Evolutionary conservation across 1,140 invertebrate genomes (phyloP), one percentile per base, ranked within the genome.

Genomic region (Tetramorium parvispinum): DNA sequence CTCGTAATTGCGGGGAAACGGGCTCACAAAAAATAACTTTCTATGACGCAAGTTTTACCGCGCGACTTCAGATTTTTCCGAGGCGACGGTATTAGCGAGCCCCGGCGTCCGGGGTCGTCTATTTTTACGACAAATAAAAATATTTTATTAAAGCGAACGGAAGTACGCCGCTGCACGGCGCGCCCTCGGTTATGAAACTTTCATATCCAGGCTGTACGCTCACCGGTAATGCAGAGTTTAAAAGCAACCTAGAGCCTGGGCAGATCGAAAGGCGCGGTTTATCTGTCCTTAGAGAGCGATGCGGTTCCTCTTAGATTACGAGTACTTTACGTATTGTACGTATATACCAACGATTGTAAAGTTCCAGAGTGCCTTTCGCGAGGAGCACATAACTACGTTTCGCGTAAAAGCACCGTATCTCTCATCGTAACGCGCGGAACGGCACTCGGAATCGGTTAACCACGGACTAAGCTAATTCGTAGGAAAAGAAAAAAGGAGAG

Each of bases 91-190:
- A 83, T 83, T 75, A 83, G 68, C 40, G 79, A 83, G 6, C 55
- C 53, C 27, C 51, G 32, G 18, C 79, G 40, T 75, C 53, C 79
- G 68, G 57, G 53, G 43, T 83, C 68, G 79, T 83, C 79, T 83
- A 75, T 75, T 83, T 83, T 83, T 83, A 83, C n/a, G 79, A 46
- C 68, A 83, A 83, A 85, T 78, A 85, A 85, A 85, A 85, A 85
- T 85, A 85, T 85, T 85, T 78, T 85, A 85, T 76, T 76, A 85
- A 85, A 78, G 40, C 49, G 32, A 78, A 83, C 32, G 55, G 59
- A 75, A 87, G 49, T 18, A 46, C 18, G 32, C 49, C 76, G 77
- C 76, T 37, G 59, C 37, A 40, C 21, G 51, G 24, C 71, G 43
- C 21, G 73, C 82, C 82, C 73, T 85, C 82, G 71, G 57, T 85